phyloP scores from a whole-genome alignment of 2,113 vertebrate species.

The Ammodytes marinus region DNA sequence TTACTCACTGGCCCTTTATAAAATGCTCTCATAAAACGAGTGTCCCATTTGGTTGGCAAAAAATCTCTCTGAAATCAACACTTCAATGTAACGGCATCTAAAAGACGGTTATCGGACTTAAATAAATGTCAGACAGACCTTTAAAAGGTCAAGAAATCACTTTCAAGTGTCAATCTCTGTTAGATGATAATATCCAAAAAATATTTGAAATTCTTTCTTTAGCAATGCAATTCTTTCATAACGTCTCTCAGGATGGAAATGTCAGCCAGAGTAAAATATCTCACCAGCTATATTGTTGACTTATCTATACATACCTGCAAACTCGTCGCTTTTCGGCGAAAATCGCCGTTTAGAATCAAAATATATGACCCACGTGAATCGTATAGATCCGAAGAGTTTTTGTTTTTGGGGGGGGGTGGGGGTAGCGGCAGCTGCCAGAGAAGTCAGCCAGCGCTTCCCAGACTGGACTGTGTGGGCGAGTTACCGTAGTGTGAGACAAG shows the following conservation, averaged over 20 bases:
- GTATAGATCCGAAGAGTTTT: too few relatives aligned
- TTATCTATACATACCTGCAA: too few relatives aligned
- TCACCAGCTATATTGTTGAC: too few relatives aligned
- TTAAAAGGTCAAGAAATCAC: not conserved
- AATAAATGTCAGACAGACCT: not conserved
- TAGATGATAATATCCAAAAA: not conserved
- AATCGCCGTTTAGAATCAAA: too few relatives aligned
- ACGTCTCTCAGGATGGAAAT: not conserved
- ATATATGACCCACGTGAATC: too few relatives aligned
- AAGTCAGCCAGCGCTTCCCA: too few relatives aligned
- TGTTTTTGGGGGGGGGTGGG: too few relatives aligned
- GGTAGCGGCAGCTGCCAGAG: too few relatives aligned
- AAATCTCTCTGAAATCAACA: slow-evolving; percentile 7
- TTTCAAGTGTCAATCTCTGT: not conserved
- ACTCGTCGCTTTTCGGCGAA: too few relatives aligned
- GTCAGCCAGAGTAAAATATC: too few relatives aligned
- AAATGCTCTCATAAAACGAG: not conserved
- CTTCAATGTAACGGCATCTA: not conserved
- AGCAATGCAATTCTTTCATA: not conserved
- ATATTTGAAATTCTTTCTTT: not conserved
- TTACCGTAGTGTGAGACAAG: too few relatives aligned
- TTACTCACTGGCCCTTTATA: not conserved
- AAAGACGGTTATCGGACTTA: not conserved
- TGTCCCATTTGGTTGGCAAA: not conserved
- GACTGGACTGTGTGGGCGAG: too few relatives aligned